Base-by-base conservation (phyloP, 1,140 invertebrate species). In the Neotoxoptera formosana region DNA sequence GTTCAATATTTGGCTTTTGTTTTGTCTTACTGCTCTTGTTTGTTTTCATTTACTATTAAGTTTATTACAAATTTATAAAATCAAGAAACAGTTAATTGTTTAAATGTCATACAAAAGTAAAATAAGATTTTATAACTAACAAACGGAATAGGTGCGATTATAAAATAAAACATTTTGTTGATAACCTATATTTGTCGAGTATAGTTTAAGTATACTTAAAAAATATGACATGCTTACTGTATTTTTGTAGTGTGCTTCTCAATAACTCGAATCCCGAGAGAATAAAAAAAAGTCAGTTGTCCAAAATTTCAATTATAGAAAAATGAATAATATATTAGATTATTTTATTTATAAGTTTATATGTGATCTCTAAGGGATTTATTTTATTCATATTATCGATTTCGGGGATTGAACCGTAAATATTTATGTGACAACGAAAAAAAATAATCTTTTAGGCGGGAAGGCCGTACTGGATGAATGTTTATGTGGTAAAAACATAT, bases 291-390 rank as follows among this genome's bases (percentile, higher is more conserved):
- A n/a, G 60, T 76, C 60, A 76, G 30, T n/a, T 76, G 14, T 17
- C 60, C 30, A 76, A 76, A n/a, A 76, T 76, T 67, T 76, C 60
- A 76, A 76, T 76, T 76, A 76, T 76, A 76, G 60, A 76, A 76
- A 76, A 34, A 76, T 76, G 60, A 76, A 76, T 76, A 76, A 76
- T n/a, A 76, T 76, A 76, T 76, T 76, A 76, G 14, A 76, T 76
- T 76, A 76, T 76, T 76, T 76, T 76, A 76, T 76, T 76, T n/a
- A 76, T 76, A n/a, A 76, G 17, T 67, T 17, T 76, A n/a, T 76
- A 76, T 76, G n/a, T 34, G 30, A 34, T 76, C n/a, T 76, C 60
- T 76, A 17, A 76, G 14, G 30, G 60, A 76, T 34, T 76, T 76
- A 34, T 76, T 76, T 76, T 76, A n/a, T 76, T 76, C n/a, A 17